Conservation (phyloP, 2,888 invertebrate species). For the Sarcophaga rosellei region DNA sequence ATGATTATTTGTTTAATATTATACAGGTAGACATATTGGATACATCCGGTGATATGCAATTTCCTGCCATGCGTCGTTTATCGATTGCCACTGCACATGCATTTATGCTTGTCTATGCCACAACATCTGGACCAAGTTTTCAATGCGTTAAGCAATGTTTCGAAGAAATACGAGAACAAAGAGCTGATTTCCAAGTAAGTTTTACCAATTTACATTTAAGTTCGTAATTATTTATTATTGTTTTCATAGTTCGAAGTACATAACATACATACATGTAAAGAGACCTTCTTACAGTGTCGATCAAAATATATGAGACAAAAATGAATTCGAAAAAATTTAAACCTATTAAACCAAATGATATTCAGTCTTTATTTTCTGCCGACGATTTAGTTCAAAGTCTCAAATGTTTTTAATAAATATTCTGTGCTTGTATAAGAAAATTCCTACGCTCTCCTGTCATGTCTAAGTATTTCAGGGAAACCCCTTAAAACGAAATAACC, state of each 20-base stretch:
- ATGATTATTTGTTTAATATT: constrained; percentile 58
- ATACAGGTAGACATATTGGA: constrained; percentile 89
- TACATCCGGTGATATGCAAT: constrained; percentile 92
- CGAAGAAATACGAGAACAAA: constrained; percentile 91
- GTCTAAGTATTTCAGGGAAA: not conserved
- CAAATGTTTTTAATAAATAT: constrained; percentile 27
- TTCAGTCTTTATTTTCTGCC: not conserved
- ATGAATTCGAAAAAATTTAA: too few species aligned
- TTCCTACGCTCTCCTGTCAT: not conserved
- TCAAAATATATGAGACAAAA: too few species aligned
- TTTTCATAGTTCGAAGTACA: too few species aligned
- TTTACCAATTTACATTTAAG: not conserved
- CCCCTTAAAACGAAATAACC: not conserved
- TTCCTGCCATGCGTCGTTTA: constrained; percentile 94
- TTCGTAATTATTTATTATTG: not conserved
- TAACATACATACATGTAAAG: too few species aligned
- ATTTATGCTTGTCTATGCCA: constrained; percentile 92
- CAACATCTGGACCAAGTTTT: constrained; percentile 88
- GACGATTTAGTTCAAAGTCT: not conserved
- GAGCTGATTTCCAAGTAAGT: constrained; percentile 86
- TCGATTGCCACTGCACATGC: constrained; percentile 94
- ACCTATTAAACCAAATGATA: too few species aligned
- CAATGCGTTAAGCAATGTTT: constrained; percentile 88
- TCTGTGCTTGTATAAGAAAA: constrained; percentile 13
- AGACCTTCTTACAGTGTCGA: too few species aligned